phyloP scores from a whole-genome alignment of 2,888 invertebrate genomes.

The Camponotus fellah region DNA sequence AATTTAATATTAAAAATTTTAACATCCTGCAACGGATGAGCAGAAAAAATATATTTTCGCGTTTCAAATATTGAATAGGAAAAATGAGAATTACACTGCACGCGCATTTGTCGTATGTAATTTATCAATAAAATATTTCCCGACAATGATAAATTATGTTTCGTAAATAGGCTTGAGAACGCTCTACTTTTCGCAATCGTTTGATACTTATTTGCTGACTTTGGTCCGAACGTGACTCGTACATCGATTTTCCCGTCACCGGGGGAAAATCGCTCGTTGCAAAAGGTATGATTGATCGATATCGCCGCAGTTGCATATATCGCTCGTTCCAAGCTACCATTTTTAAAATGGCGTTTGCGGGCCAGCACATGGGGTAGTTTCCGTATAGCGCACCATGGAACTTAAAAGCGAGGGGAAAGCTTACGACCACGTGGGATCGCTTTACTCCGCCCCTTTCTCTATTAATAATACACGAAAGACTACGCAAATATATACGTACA shows the following conservation, averaged over 20 bases:
- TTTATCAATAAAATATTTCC: neutral
- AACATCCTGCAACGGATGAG: neutral
- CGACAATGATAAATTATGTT: neutral
- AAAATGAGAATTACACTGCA: neutral
- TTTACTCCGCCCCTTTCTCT: constrained; percentile 70
- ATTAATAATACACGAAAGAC: constrained; percentile 69
- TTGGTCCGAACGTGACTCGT: neutral
- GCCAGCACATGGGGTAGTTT: constrained; percentile 60
- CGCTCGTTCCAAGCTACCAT: constrained; percentile 60
- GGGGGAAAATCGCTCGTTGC: constrained; percentile 22
- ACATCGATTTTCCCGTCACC: constrained; percentile 25
- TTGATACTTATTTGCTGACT: constrained; percentile 16
- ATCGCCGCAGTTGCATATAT: neutral
- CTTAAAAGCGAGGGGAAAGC: constrained; percentile 68
- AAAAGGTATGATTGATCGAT: constrained; percentile 36
- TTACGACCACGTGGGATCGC: constrained; percentile 64
- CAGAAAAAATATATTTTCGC: neutral
- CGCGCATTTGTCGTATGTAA: neutral
- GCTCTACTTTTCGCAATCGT: neutral
- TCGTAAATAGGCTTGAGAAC: neutral
- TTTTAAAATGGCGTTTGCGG: constrained; percentile 71
- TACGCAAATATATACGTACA: constrained; percentile 19
- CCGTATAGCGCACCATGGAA: constrained; percentile 54
- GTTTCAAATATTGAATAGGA: neutral
- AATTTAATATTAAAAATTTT: neutral